Base-by-base conservation (phyloP, 2,113 vertebrate species). In the Camarhynchus parvulus region DNA sequence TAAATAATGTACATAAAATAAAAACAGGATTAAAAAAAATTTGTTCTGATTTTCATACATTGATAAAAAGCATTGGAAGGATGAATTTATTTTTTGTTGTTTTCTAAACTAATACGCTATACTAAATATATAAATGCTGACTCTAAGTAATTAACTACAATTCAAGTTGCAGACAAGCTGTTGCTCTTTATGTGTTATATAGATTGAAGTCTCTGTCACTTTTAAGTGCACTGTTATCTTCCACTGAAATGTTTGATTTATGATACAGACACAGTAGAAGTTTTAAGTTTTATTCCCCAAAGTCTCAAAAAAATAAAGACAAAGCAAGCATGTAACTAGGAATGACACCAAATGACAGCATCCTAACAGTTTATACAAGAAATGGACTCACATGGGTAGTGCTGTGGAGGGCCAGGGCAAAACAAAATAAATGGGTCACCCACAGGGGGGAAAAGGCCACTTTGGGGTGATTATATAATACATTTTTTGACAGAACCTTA, bases 191-290 rank as follows among this genome's bases (percentile, higher is more conserved):
- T 72, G 27, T 84, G 75, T 61, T 86, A 28, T 68, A 92, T 46
- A 72, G 82, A 90, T 56, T 86, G 82, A 88, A 88, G 73, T 61
- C 28, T 76, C 19, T 33, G 11, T 63, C 31, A 28, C 55, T 75
- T 56, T 86, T 52, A 91, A 95, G 63, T 78, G 52, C 13, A 23
- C 56, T 18, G 46, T 83, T 94, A 92, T 92, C 88, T 73, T 91
- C 81, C 67, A 95, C 86, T 53, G 83, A 92, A 97, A 95, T 30
- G 9, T 91, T 94, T 94, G 91, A 96, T 95, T 96, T 97, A 96
- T 95, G 95, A 91, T 61, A 87, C 41, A 73, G 83, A 91, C 83
- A 93, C 67, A 62, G 44, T 69, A 37, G 39, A 93, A 95, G 35
- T 83, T 92, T 82, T 67, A 90, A 89, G 69, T 94, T 93, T 94